These are phyloP conservation scores for Sycophaga agraensis DNA, from an alignment of 1,140 invertebrate genomes.

Conservation along the genomic window DNA sequence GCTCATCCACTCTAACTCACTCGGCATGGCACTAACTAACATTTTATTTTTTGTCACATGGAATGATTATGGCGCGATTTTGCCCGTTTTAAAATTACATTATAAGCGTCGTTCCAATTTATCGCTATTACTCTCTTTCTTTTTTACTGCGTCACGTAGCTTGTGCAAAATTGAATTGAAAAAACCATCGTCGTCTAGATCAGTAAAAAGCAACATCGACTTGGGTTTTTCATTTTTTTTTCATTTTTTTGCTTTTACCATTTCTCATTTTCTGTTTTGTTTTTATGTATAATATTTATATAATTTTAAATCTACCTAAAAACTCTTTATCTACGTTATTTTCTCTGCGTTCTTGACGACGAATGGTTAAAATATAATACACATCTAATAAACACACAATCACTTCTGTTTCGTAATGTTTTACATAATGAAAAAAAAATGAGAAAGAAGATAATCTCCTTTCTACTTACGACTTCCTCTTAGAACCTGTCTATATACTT, in stretches of 20 bases:
- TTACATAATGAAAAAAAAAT: conserved; percentile 2
- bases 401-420: background rate
- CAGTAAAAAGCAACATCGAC: conserved; percentile 21
- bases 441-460: background rate
- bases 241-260: background rate
- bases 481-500: conserved; percentile 3
- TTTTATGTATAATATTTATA: conserved; percentile 13
- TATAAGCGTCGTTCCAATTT: conserved; percentile 21
- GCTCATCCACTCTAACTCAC: background rate
- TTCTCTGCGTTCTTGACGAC: background rate
- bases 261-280: conserved; percentile 3
- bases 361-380: conserved; percentile 5
- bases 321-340: conserved; percentile 7
- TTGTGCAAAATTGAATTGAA: conserved; percentile 11
- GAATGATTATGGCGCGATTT: conserved; percentile 29
- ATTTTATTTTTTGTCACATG: conserved; percentile 9
- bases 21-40: conserved; percentile 27
- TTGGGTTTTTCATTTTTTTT: background rate
- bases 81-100: conserved; percentile 21
- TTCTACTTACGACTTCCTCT: background rate
- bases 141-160: background rate
- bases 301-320: conserved; percentile 22
- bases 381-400: conserved; percentile 14
- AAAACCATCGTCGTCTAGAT: conserved; percentile 2
- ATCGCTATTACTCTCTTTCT: background rate